Evolutionary conservation across 1,140 invertebrate species (phyloP).

Genomic region (Dendroctonus valens): DNA sequence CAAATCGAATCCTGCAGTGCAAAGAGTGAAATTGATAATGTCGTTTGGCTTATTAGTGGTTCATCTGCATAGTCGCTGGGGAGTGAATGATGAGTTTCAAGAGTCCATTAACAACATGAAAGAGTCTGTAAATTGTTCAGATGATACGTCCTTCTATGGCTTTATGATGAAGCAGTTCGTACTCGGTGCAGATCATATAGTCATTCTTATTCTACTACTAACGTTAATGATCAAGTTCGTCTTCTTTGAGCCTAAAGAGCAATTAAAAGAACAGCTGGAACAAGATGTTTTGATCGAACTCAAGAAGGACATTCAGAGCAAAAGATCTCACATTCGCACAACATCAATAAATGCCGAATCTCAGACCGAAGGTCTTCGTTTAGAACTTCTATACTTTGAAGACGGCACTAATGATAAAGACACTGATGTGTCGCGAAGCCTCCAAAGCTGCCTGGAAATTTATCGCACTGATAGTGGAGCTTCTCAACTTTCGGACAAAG

Average conservation of each 20-base stretch:
- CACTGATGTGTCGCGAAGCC: constrained; percentile 52
- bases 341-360: constrained; percentile 34
- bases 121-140: constrained; percentile 38
- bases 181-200: constrained; percentile 82
- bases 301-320: constrained; percentile 14
- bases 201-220: constrained; percentile 79
- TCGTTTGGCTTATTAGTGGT: constrained; percentile 87
- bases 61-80: constrained; percentile 66
- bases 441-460: constrained; percentile 77
- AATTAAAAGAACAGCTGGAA: constrained; percentile 52
- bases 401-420: constrained; percentile 37
- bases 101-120: constrained; percentile 5
- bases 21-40: constrained; percentile 92
- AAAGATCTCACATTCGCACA: constrained; percentile 23
- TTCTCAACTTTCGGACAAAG: constrained; percentile 70
- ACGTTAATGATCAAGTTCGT: constrained; percentile 86
- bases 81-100: constrained; percentile 41
- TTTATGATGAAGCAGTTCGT: constrained; percentile 55
- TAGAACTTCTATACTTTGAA: constrained; percentile 19
- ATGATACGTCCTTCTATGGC: constrained; percentile 46
- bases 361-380: constrained; percentile 34
- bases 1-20: constrained; percentile 81
- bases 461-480: constrained; percentile 69
- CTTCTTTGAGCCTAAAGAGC: constrained; percentile 80
- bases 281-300: constrained; percentile 22